phyloP scores from a whole-genome alignment of 1,140 invertebrate species.

The Drosophila insularis region DNA sequence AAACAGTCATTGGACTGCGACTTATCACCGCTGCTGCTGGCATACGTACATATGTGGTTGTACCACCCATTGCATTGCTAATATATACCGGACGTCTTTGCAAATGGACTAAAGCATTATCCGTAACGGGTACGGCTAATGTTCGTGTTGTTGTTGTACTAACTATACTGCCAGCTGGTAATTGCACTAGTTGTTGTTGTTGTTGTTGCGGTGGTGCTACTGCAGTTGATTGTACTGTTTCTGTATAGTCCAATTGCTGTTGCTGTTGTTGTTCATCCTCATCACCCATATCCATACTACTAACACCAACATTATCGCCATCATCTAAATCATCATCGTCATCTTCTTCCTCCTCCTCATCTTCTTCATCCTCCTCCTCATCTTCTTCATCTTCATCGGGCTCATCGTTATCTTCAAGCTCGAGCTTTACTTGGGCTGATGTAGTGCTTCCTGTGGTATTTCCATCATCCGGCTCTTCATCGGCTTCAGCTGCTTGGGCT shows the following conservation, averaged over 20 bases:
- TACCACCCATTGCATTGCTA: slow-evolving; percentile 69
- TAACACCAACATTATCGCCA: slow-evolving; percentile 17
- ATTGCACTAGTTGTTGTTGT: slow-evolving; percentile 64
- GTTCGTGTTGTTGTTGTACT: slow-evolving; percentile 67
- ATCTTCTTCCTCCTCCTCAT: slow-evolving; percentile 12
- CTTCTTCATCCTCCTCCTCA: slow-evolving; percentile 48
- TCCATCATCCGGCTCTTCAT: slow-evolving; percentile 63
- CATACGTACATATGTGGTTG: slow-evolving; percentile 74
- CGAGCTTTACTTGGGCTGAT: slow-evolving; percentile 66
- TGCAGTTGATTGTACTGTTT: slow-evolving; percentile 13
- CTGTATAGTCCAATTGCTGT: slow-evolving; percentile 47
- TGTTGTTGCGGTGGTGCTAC: slow-evolving; percentile 10
- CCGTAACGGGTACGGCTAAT: slow-evolving; percentile 71
- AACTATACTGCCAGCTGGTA: slow-evolving; percentile 75
- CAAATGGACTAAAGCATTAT: slow-evolving; percentile 68
- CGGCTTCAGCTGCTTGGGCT: slow-evolving; percentile 75
- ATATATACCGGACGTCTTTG: slow-evolving; percentile 79
- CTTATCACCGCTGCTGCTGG: slow-evolving; percentile 71
- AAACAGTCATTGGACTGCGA: slow-evolving; percentile 77
- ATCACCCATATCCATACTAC: slow-evolving; percentile 10
- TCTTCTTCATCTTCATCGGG: slow-evolving; percentile 64
- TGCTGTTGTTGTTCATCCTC: slow-evolving; percentile 17
- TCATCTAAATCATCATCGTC: background rate
- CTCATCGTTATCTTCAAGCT: slow-evolving; percentile 64
- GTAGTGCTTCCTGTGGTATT: slow-evolving; percentile 29